Conservation (phyloP, 2,797 vertebrate species). For the Urophycis tenuis region DNA sequence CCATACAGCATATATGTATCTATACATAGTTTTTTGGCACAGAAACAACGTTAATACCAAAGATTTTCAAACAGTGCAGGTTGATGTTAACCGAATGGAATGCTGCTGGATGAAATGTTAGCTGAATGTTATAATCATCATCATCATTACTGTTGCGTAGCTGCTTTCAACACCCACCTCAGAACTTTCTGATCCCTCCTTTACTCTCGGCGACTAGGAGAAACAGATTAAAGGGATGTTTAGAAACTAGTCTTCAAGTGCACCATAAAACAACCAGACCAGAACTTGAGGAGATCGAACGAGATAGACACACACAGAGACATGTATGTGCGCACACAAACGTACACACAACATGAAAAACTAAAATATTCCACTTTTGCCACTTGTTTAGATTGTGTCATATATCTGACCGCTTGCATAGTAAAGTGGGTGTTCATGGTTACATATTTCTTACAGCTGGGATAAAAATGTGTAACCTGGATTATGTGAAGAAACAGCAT, state of each 20-base stretch:
- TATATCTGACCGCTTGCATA: too few species aligned
- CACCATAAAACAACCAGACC: neutral
- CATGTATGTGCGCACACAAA: slow-evolving; percentile 25
- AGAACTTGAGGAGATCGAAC: slow-evolving; percentile 16
- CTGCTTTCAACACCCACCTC: slow-evolving; percentile 74
- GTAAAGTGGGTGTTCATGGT: neutral
- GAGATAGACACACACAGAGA: neutral
- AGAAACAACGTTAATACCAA: neutral
- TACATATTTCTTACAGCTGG: neutral
- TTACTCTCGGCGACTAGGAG: slow-evolving; percentile 92
- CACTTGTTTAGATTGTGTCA: neutral
- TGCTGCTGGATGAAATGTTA: neutral
- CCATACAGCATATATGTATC: too few species aligned
- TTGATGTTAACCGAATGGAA: neutral
- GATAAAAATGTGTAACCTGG: neutral
- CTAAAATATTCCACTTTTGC: neutral
- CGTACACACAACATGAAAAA: slow-evolving; percentile 9
- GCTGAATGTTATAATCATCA: neutral
- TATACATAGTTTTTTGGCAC: too few species aligned
- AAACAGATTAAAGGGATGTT: slow-evolving; percentile 26
- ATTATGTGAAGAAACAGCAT: neutral
- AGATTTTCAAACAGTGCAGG: neutral
- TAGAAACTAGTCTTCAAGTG: neutral
- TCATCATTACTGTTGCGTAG: neutral
- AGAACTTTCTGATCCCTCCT: slow-evolving; percentile 82